Conservation (phyloP, 2,113 vertebrate species). For the Pithys albifrons region DNA sequence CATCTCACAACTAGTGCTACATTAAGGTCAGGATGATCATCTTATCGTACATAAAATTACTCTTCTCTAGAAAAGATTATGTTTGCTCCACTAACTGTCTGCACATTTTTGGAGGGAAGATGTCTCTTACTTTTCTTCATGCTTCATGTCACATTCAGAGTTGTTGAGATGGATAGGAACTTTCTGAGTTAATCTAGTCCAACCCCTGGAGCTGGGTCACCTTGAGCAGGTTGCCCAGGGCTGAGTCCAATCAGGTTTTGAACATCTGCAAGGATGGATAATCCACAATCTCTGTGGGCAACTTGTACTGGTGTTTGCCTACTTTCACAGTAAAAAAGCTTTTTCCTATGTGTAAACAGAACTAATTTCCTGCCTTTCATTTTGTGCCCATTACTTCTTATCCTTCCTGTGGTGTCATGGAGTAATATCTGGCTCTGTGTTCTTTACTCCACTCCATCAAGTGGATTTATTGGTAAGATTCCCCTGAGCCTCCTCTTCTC, state of each 20-base stretch:
- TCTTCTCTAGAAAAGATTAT: background rate
- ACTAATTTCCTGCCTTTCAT: background rate
- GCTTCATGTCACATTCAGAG: background rate
- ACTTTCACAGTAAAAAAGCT: background rate
- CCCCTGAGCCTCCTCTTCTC: background rate
- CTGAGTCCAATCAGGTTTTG: background rate
- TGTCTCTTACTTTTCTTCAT: background rate
- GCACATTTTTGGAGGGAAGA: background rate
- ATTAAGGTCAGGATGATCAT: background rate
- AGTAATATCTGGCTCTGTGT: background rate
- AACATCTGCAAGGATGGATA: background rate
- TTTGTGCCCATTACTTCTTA: background rate
- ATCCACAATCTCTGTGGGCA: background rate
- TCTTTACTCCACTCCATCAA: background rate
- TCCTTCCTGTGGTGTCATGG: background rate
- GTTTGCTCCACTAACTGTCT: background rate
- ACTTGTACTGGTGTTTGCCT: background rate
- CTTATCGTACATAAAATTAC: background rate
- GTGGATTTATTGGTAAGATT: background rate
- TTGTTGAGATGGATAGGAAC: background rate
- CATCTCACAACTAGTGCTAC: background rate
- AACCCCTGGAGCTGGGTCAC: background rate
- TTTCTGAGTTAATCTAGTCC: background rate
- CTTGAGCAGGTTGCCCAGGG: rapidly evolving
- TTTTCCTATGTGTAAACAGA: background rate